Conservation (phyloP, 2,113 vertebrate genomes). For the Furnarius figulus region DNA sequence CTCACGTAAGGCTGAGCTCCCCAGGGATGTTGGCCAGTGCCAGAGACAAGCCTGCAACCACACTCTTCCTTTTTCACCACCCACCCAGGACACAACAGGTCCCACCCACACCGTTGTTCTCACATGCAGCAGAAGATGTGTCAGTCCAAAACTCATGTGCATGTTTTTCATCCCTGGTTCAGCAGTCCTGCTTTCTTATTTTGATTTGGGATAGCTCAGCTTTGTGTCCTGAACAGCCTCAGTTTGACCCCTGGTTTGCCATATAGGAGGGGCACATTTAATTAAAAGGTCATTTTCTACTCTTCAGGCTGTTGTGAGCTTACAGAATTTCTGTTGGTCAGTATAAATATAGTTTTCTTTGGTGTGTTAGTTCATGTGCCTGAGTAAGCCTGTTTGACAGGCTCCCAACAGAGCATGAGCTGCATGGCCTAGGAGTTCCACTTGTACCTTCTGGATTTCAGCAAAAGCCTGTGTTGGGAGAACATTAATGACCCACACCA, state of each 20-base stretch:
- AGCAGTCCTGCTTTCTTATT: neutral
- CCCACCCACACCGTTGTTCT: neutral
- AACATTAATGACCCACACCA: neutral
- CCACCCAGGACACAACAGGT: neutral
- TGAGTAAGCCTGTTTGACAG: neutral
- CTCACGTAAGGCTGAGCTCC: neutral
- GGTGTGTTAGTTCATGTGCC: fast-evolving
- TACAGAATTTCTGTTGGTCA: neutral
- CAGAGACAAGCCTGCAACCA: neutral
- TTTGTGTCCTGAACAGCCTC: neutral
- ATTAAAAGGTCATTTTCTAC: neutral
- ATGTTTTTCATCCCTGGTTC: neutral
- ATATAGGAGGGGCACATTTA: fast-evolving
- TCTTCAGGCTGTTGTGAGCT: neutral
- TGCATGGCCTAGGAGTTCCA: neutral
- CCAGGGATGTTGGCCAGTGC: neutral
- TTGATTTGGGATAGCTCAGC: neutral
- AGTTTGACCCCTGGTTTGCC: neutral
- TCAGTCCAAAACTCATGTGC: neutral
- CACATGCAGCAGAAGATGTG: neutral
- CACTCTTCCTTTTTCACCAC: neutral
- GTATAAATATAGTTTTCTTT: neutral
- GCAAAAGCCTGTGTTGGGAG: neutral
- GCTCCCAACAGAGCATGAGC: neutral
- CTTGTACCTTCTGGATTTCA: neutral